Percentiles rank a stretch among this genome's conserved stretches.
Conservation (phyloP, 2,888 invertebrate species). For the Tridacna gigas region DNA sequence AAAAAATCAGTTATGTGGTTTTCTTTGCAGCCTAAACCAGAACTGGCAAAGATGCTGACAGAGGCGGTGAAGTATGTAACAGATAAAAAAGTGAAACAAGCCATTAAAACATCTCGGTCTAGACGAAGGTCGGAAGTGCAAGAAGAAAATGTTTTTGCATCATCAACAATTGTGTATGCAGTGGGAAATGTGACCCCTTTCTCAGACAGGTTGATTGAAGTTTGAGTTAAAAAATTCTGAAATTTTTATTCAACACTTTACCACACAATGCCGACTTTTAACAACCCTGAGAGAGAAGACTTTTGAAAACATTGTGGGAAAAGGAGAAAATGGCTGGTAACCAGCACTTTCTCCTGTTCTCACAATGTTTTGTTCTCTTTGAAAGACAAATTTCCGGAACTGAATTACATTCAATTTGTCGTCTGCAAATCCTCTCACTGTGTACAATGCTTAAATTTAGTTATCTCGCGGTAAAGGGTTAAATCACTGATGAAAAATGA, state of each 20-base stretch:
- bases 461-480: no score
- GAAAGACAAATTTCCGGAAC: no score
- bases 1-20: background rate
- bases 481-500: no score
- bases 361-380: background rate
- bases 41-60: conserved; percentile 69
- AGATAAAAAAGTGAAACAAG: conserved; percentile 60
- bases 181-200: conserved; percentile 74
- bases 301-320: background rate
- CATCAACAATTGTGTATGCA: conserved; percentile 74
- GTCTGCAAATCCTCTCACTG: no score
- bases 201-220: conserved; percentile 64
- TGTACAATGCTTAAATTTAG: no score
- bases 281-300: background rate
- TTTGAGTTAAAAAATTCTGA: background rate
- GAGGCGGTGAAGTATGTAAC: conserved; percentile 69
- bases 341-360: background rate
- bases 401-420: no score
- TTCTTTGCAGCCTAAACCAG: conserved; percentile 68
- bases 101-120: conserved; percentile 41
- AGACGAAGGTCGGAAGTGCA: conserved; percentile 55
- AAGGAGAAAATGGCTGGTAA: background rate
- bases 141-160: conserved; percentile 74
- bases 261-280: background rate
- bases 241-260: background rate